phyloP scores from a whole-genome alignment of 2,888 invertebrate species.

The Anagyrus pseudococci region DNA sequence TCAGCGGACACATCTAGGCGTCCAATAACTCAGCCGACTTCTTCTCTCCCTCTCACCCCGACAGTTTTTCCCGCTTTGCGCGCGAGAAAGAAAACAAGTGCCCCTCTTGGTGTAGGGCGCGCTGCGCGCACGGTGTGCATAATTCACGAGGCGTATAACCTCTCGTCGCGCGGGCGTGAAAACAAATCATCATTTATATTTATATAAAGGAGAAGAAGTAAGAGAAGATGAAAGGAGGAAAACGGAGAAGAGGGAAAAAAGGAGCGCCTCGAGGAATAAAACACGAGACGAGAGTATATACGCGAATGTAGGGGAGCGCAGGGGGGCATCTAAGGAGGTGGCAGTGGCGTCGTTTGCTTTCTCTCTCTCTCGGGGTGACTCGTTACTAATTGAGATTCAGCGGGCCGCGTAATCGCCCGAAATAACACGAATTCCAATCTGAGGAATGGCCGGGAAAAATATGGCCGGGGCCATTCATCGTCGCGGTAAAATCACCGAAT shows the following conservation, averaged over 20 bases:
- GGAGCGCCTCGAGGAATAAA: no score
- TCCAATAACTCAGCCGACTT: slow-evolving; percentile 21
- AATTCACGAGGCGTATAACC: not conserved
- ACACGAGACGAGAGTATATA: no score
- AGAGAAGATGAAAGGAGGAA: slow-evolving; percentile 3
- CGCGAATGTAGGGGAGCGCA: no score
- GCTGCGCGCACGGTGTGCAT: no score
- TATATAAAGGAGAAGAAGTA: slow-evolving; percentile 2
- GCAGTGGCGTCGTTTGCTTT: no score
- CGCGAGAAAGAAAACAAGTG: no score
- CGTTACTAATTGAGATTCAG: slow-evolving; percentile 60
- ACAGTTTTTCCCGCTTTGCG: no score
- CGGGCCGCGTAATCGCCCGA: slow-evolving; percentile 56
- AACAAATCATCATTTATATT: slow-evolving; percentile 19
- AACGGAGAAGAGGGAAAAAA: no score
- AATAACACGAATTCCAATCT: slow-evolving; percentile 60
- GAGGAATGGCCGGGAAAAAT: slow-evolving; percentile 55
- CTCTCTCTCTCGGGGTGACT: no score
- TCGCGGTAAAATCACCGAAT: slow-evolving; percentile 58
- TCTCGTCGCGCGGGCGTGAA: not conserved
- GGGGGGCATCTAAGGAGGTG: no score
- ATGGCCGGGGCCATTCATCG: slow-evolving; percentile 53
- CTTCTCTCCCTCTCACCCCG: no score
- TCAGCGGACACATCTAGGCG: slow-evolving; percentile 5
- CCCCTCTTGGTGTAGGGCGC: no score